phyloP scores from a whole-genome alignment of 2,888 invertebrate genomes.

The Heliconius sara region DNA sequence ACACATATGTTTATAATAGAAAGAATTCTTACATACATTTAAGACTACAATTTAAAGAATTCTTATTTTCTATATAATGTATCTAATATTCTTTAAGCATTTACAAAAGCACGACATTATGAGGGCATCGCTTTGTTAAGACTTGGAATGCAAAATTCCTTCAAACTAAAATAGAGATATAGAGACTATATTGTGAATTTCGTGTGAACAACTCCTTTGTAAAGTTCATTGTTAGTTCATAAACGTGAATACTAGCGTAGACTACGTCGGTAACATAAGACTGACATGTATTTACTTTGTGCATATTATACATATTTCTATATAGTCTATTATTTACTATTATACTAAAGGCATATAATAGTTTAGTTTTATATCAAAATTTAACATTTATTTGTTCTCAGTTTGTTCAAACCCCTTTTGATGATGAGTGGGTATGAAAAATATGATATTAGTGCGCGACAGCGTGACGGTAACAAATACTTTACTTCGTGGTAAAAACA shows the following conservation, averaged over 20 bases:
- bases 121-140: constrained; percentile 2
- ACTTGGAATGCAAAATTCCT: constrained; percentile 3
- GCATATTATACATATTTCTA: neutral
- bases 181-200: constrained; percentile 17
- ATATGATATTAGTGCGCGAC: neutral
- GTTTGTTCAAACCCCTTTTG: neutral
- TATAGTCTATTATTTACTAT: no score
- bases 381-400: neutral
- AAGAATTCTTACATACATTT: no score
- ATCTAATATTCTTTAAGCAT: neutral
- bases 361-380: neutral
- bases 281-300: neutral
- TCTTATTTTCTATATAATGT: neutral
- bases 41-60: neutral
- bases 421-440: neutral
- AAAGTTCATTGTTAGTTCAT: neutral
- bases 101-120: neutral
- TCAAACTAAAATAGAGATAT: constrained; percentile 7
- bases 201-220: constrained; percentile 18
- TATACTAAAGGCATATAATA: neutral
- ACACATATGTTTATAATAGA: no score
- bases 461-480: no score
- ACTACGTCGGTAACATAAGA: neutral
- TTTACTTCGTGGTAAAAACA: no score
- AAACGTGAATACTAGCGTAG: neutral